phyloP scores from a whole-genome alignment of 1,140 invertebrate genomes.

The Bombus pascuorum region DNA sequence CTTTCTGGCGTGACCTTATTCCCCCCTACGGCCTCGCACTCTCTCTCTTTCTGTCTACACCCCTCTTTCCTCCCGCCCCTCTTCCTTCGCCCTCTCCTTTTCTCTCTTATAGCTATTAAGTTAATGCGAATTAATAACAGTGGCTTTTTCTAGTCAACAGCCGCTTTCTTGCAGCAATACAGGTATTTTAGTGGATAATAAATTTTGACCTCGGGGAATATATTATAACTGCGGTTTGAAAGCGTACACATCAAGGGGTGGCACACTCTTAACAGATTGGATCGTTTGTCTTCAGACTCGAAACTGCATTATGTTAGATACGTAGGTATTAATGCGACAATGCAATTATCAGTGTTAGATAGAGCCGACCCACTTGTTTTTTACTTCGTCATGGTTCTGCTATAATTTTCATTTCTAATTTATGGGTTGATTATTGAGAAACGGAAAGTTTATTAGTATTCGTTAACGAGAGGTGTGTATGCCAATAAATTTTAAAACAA shows the following conservation, averaged over 20 bases:
- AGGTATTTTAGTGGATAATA: conserved; percentile 66
- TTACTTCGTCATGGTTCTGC: neutral
- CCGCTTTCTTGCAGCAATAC: conserved; percentile 63
- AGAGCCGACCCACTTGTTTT: no score
- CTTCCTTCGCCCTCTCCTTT: neutral
- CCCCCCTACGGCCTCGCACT: conserved; percentile 53
- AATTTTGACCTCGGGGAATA: conserved; percentile 58
- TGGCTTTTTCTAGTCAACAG: conserved; percentile 70
- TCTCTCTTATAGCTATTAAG: conserved; percentile 71
- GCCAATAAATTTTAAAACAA: conserved; percentile 23
- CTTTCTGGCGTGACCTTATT: conserved; percentile 81
- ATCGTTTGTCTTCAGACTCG: conserved; percentile 63
- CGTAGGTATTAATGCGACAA: conserved; percentile 52
- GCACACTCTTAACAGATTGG: conserved; percentile 62
- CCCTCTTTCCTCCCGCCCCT: neutral
- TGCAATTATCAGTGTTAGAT: conserved; percentile 36
- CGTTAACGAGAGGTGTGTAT: conserved; percentile 6
- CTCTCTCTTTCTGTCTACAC: conserved; percentile 2
- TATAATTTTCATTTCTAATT: conserved; percentile 31
- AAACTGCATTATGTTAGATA: conserved; percentile 53
- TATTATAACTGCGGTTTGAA: conserved; percentile 58
- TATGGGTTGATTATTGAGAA: conserved; percentile 33
- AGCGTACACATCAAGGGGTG: conserved; percentile 56
- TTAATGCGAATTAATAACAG: conserved; percentile 80
- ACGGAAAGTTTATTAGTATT: conserved; percentile 11